Conservation (phyloP, 1,140 invertebrate species). For the Helicoverpa armigera region DNA sequence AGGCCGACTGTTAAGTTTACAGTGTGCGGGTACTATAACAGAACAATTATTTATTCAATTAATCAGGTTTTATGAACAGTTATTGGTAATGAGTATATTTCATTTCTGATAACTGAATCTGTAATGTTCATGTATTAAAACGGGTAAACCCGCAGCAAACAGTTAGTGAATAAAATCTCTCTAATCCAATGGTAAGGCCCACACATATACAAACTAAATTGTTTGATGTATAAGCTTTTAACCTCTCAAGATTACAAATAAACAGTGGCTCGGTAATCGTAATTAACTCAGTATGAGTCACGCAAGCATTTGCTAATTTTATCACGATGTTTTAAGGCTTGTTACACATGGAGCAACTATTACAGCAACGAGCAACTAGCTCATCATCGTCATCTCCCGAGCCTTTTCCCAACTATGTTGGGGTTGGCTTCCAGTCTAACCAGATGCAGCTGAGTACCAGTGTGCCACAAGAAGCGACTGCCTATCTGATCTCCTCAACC, state of each 20-base stretch:
- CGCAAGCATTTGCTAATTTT: conserved; percentile 8
- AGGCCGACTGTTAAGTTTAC: too few species aligned
- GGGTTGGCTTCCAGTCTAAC: too few species aligned
- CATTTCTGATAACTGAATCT: neutral
- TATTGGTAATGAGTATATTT: neutral
- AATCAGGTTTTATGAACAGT: neutral
- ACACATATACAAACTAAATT: neutral
- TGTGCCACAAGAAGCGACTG: too few species aligned
- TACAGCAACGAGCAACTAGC: too few species aligned
- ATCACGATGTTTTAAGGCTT: neutral
- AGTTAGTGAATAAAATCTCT: neutral
- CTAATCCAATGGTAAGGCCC: neutral
- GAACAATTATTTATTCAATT: neutral
- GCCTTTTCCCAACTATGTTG: too few species aligned
- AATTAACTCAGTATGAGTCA: conserved; percentile 33
- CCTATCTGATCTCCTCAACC: too few species aligned
- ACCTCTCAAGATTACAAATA: conserved; percentile 32
- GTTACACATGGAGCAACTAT: too few species aligned
- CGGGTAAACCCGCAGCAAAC: too few species aligned
- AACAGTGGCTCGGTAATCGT: neutral
- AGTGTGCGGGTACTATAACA: neutral
- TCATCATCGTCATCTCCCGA: too few species aligned
- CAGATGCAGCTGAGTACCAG: too few species aligned
- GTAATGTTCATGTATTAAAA: neutral
- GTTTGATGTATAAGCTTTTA: conserved; percentile 32